Conservation (phyloP, 2,797 vertebrate species). For the Anguilla pacifica region DNA sequence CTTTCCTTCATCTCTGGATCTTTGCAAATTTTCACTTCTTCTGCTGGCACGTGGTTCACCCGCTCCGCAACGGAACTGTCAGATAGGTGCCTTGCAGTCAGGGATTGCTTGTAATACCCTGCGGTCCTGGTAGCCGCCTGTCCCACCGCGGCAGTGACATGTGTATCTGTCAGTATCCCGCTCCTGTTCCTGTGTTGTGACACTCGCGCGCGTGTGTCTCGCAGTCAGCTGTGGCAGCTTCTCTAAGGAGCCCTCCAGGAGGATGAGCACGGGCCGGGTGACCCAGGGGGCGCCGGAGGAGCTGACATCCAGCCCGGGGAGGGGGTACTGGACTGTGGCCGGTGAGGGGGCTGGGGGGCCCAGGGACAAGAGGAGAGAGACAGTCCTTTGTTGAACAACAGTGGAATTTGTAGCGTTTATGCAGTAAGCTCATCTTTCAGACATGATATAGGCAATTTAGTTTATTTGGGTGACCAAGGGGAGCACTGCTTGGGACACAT, state of each 20-base stretch:
- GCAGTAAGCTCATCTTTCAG: background rate
- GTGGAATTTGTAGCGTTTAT: background rate
- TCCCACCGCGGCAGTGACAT: conserved; percentile 26
- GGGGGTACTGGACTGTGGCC: conserved; percentile 32
- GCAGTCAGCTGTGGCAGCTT: conserved; percentile 22
- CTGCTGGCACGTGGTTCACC: background rate
- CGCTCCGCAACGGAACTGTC: background rate
- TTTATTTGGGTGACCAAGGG: background rate
- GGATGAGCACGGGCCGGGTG: background rate
- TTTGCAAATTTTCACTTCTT: background rate
- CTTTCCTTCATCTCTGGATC: background rate
- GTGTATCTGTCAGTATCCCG: conserved; percentile 30
- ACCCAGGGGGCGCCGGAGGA: background rate
- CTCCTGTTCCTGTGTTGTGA: conserved; percentile 31
- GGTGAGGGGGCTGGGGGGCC: background rate
- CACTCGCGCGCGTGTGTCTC: conserved; percentile 20
- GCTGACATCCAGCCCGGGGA: conserved; percentile 6
- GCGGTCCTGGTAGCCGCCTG: conserved; percentile 3
- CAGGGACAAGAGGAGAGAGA: background rate
- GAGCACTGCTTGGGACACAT: background rate
- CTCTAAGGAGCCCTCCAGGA: conserved; percentile 27
- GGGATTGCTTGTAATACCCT: background rate
- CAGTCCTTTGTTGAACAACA: background rate
- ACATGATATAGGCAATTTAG: background rate
- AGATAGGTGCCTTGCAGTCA: conserved; percentile 5